Evolutionary conservation across 2,797 vertebrate genomes (phyloP), one percentile per base, ranked within the genome.

Genomic region (Leptatherina wallacei): DNA sequence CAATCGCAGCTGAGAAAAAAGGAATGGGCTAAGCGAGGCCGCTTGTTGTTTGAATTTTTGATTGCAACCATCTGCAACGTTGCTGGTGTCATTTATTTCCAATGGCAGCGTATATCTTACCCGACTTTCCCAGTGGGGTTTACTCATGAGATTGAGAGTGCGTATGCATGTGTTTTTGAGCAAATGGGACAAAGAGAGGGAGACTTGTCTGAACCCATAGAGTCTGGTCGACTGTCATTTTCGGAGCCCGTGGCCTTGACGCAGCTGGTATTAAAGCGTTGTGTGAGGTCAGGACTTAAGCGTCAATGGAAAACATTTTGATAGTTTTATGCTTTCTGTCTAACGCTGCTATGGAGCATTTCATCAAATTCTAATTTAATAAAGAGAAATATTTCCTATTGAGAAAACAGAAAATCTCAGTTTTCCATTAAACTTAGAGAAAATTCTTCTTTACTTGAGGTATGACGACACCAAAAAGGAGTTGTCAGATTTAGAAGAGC

Each of bases 61-160:
- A 94, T 94, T 92, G 89, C 84, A 91, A 90, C 93, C 93, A 91
- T 93, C 90, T 93, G 93, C 87, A 89, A 84, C 44, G 64, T 90
- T 80, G 89, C 85, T 79, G 84, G 85, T 92, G 89, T 91, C 85
- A 91, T 92, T 92, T 89, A 88, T 91, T 91, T 89, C 88, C 83
- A 80, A 89, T 86, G 91, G 91, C 90, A 90, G 88, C 71, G 84
- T 78, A 89, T 89, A 89, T 91, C 89, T 84, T 85, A 81, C 63
- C 83, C 81, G 63, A 73, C 86, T 82, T 85, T 87, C 85, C 88
- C 88, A 76, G 63, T 86, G 83, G 88, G 84, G 73, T 80, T 86
- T 77, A 44, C 35, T 66, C 56, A 73, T 64, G 22, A 59, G 73
- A 42, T 16, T 20, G 67, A 67, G 57, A 58, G 60, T 38, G 42